A percentile compares a stretch with the other conserved stretches of the same genome.
Evolutionary conservation across 1,140 invertebrate species (phyloP).

Genomic region (Steinernema feltiae): DNA sequence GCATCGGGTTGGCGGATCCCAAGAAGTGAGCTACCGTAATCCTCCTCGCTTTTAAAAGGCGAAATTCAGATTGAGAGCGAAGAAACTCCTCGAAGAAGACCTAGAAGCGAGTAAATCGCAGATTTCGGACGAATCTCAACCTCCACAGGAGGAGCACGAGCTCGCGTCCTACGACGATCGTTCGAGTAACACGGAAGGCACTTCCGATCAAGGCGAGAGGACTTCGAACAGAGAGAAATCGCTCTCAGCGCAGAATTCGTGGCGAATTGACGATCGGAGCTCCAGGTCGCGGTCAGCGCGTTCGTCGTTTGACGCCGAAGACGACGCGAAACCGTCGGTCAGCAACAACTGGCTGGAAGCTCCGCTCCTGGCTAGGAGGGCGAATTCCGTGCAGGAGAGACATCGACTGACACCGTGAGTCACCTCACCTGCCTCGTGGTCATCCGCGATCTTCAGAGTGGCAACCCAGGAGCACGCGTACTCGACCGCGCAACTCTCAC

Average conservation of each 20-base stretch:
- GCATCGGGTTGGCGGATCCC: constrained; percentile 29
- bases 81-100: constrained; percentile 1
- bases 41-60: background rate
- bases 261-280: background rate
- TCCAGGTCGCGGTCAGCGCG: background rate
- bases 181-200: background rate
- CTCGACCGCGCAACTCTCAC: background rate
- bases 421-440: too few relatives aligned
- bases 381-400: background rate
- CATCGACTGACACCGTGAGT: background rate
- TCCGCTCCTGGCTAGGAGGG: background rate
- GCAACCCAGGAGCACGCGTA: background rate
- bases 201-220: background rate
- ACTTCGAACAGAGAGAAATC: background rate
- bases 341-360: background rate
- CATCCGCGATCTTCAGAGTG: background rate
- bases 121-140: background rate
- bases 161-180: background rate
- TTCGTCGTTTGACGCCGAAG: background rate
- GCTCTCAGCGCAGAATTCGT: background rate
- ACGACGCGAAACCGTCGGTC: background rate
- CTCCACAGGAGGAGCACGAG: background rate
- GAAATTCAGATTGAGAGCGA: background rate
- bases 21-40: constrained; percentile 14
- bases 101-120: background rate